Percentiles rank a stretch among this genome's conserved stretches.
Conservation (phyloP, 2,888 invertebrate genomes). For the Luffia ferchaultella region DNA sequence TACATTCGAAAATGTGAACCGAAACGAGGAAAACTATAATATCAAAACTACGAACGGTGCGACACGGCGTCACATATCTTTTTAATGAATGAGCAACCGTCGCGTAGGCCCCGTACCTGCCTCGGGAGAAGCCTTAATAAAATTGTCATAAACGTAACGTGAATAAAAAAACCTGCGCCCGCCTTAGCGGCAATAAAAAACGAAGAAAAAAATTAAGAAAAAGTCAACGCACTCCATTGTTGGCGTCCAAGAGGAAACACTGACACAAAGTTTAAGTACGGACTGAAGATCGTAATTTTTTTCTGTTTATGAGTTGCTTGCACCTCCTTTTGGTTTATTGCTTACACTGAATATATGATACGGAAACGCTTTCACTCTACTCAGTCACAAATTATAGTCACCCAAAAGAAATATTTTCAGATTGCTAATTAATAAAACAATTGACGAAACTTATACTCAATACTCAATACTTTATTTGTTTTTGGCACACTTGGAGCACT, state of each 20-base stretch:
- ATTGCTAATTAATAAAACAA: too few relatives aligned
- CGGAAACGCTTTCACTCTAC: too few relatives aligned
- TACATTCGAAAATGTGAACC: too few relatives aligned
- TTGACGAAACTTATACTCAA: too few relatives aligned
- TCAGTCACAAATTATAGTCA: too few relatives aligned
- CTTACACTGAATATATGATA: too few relatives aligned
- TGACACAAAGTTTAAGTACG: background rate
- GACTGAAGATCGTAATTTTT: slow-evolving; percentile 14
- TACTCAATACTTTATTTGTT: too few relatives aligned
- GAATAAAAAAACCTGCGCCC: slow-evolving; percentile 29
- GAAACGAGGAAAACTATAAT: too few relatives aligned
- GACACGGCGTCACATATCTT: slow-evolving; percentile 21
- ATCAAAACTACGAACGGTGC: too few relatives aligned
- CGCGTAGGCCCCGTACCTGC: slow-evolving; percentile 38
- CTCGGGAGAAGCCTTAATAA: slow-evolving; percentile 30
- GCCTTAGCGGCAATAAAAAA: slow-evolving; percentile 19
- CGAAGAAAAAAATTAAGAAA: slow-evolving; percentile 22
- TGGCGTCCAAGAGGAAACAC: slow-evolving; percentile 13
- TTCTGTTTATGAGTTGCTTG: slow-evolving; percentile 18
- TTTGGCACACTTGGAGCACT: too few relatives aligned
- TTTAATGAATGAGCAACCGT: slow-evolving; percentile 44
- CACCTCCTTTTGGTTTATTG: slow-evolving; percentile 14
- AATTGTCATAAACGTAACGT: slow-evolving; percentile 50
- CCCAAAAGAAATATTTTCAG: too few relatives aligned
- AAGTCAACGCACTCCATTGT: slow-evolving; percentile 37